Evolutionary conservation across 1,140 invertebrate species (phyloP).

Genomic region (Drosophila novamexicana): DNA sequence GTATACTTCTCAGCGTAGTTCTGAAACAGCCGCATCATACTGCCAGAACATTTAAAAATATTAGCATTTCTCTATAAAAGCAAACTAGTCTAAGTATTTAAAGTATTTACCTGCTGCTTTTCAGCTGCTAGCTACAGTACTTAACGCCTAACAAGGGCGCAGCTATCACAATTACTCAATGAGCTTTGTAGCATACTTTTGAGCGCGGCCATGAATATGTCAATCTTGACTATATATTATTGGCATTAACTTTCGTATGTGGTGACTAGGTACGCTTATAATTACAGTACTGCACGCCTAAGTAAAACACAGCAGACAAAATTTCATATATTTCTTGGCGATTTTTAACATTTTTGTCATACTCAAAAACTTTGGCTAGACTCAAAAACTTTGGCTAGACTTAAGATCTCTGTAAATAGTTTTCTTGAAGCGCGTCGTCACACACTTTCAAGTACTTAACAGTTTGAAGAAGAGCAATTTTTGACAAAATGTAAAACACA

Average conservation of each 20-base stretch:
- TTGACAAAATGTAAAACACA: no score
- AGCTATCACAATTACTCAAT: neutral
- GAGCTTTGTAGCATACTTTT: neutral
- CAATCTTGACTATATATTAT: no score
- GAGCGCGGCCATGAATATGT: no score
- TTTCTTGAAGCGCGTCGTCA: neutral
- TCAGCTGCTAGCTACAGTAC: neutral
- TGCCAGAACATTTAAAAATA: neutral
- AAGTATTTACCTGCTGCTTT: neutral
- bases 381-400: neutral
- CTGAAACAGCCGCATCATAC: neutral
- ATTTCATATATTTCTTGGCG: neutral
- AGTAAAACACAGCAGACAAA: neutral
- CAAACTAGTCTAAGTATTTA: neutral
- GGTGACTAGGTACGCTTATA: neutral
- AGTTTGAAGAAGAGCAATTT: neutral
- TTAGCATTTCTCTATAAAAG: neutral
- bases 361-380: neutral
- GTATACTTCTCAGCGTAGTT: slow-evolving; percentile 19
- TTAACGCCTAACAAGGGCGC: neutral
- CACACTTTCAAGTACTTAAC: neutral
- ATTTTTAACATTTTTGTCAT: neutral
- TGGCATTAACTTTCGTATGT: neutral
- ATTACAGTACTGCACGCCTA: neutral
- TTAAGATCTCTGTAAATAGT: neutral